phyloP scores from a whole-genome alignment of 64 coral and sea anemone genomes.

The Montipora efflorescens region DNA sequence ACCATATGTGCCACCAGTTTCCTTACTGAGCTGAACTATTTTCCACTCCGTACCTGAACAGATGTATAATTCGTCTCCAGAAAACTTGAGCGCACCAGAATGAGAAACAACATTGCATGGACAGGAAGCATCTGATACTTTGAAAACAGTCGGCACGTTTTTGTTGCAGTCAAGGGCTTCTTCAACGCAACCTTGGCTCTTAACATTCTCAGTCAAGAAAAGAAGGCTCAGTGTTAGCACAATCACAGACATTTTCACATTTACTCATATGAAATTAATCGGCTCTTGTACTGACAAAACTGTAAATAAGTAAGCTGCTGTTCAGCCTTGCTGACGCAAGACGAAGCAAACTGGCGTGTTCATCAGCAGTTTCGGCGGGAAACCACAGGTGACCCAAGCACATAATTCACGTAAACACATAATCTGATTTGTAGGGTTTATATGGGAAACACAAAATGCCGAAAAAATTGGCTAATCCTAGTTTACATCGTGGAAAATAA shows the following conservation, averaged over 20 bases:
- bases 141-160: not conserved
- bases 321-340: no score
- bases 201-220: not conserved
- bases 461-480: no score
- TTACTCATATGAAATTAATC: not conserved
- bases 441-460: no score
- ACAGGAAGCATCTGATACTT: not conserved
- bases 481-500: no score
- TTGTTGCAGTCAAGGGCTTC: not conserved
- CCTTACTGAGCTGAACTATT: not conserved
- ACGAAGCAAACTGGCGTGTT: no score
- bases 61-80: not conserved
- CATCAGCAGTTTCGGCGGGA: no score
- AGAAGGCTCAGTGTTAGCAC: not conserved
- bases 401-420: no score
- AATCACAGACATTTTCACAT: not conserved
- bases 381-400: no score
- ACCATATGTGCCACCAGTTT: not conserved
- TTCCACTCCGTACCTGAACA: not conserved
- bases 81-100: not conserved
- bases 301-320: no score
- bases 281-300: not conserved
- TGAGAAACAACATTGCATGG: not conserved
- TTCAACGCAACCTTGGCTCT: not conserved
- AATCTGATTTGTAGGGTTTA: no score